Evolutionary conservation across 2,797 vertebrate species (phyloP).

Genomic region (Lepidocolaptes lacrymiger): DNA sequence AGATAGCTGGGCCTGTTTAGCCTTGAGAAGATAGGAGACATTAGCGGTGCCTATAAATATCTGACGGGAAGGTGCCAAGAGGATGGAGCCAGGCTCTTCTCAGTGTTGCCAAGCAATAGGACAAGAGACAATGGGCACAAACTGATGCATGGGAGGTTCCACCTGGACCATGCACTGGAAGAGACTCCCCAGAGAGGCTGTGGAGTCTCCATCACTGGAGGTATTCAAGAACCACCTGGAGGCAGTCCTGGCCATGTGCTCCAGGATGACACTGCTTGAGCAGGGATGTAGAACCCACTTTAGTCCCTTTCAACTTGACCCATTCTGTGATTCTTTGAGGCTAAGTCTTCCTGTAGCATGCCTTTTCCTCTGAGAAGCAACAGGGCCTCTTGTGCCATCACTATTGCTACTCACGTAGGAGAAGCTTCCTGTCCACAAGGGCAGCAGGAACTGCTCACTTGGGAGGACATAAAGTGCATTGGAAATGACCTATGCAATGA

Average conservation of each 20-base stretch:
- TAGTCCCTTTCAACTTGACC: neutral
- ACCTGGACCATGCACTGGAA: neutral
- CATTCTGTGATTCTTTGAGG: neutral
- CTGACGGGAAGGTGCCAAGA: neutral
- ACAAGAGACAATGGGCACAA: neutral
- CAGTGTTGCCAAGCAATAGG: neutral
- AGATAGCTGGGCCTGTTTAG: neutral
- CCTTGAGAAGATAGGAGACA: neutral
- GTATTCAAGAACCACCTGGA: neutral
- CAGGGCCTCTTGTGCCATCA: neutral
- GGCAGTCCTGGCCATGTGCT: neutral
- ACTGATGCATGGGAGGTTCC: neutral
- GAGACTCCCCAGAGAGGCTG: neutral
- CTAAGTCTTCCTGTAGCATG: neutral
- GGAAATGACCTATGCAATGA: neutral
- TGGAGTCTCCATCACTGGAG: neutral
- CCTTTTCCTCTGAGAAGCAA: neutral
- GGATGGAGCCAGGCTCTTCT: neutral
- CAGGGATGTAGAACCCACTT: neutral
- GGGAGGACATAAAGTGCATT: neutral
- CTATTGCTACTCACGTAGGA: neutral
- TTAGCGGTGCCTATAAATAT: neutral
- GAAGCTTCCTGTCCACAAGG: neutral
- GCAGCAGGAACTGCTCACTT: neutral
- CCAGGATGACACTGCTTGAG: neutral